Conservation (phyloP, 2,113 vertebrate species). For the Pomatorhinus ruficollis region DNA sequence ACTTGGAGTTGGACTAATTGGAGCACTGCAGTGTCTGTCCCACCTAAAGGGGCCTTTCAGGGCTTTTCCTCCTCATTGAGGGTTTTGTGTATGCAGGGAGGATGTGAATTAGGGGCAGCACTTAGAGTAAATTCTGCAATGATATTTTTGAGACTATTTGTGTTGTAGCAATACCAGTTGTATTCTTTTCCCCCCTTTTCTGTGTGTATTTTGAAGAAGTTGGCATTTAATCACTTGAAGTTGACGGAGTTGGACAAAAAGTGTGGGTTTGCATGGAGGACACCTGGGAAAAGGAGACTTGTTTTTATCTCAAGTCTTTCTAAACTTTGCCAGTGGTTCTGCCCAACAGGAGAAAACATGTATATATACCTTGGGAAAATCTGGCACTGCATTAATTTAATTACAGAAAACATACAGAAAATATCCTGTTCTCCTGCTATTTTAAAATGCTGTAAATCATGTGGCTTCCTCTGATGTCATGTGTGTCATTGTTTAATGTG, state of each 20-base stretch:
- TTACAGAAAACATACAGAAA: slow-evolving; percentile 36
- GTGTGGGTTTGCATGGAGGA: neutral
- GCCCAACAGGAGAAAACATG: neutral
- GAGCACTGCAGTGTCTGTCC: neutral
- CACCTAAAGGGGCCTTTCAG: neutral
- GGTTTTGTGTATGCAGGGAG: neutral
- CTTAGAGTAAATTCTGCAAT: neutral
- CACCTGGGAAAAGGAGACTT: neutral
- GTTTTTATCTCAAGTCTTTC: neutral
- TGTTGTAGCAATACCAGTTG: neutral
- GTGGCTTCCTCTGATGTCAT: slow-evolving; percentile 51
- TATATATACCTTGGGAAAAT: slow-evolving; percentile 28
- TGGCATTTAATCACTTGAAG: neutral
- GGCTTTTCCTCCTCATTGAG: neutral
- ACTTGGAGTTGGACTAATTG: neutral
- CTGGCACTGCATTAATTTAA: neutral
- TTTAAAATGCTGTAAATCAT: slow-evolving; percentile 43
- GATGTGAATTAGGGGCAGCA: neutral
- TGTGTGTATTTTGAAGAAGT: neutral
- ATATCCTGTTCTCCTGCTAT: slow-evolving; percentile 49
- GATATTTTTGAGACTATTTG: neutral
- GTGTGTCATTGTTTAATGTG: slow-evolving; percentile 52
- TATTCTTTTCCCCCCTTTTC: neutral
- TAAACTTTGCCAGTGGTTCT: neutral
- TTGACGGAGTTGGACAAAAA: neutral